Percentiles rank a stretch among this genome's conserved stretches.
phyloP scores from a whole-genome alignment of 2,797 vertebrate species.

The Diceros bicornis region DNA sequence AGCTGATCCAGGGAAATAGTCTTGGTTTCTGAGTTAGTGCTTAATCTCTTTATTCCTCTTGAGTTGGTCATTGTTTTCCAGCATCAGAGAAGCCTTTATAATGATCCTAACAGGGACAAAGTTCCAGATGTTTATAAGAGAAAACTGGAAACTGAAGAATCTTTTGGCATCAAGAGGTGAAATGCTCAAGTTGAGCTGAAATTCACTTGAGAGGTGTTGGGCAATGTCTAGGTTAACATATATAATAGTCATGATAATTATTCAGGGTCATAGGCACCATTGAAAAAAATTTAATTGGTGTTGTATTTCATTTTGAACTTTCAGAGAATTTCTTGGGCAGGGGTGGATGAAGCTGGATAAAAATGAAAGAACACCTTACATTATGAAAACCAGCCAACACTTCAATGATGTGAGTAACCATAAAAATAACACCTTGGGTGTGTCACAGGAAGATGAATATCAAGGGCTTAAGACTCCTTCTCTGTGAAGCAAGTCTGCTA shows the following conservation, averaged over 20 bases:
- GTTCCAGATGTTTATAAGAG: constrained; percentile 20
- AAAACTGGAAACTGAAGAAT: not conserved
- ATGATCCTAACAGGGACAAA: not conserved
- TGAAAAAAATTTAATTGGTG: not conserved
- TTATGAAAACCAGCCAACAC: constrained; percentile 98
- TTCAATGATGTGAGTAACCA: constrained; percentile 95
- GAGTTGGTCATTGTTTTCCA: not conserved
- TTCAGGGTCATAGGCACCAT: not conserved
- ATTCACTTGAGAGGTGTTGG: not conserved
- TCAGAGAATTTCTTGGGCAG: constrained; percentile 97
- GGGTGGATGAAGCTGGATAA: constrained; percentile 99
- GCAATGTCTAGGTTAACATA: not conserved
- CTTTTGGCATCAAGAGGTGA: not conserved
- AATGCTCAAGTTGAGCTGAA: not conserved
- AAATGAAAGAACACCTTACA: constrained; percentile 96
- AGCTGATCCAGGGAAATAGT: not conserved
- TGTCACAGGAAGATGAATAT: not conserved
- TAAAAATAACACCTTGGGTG: not conserved
- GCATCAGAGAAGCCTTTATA: not conserved
- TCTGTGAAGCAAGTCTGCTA: not conserved
- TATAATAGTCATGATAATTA: not conserved
- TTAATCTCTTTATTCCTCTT: not conserved
- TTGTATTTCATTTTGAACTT: constrained; percentile 67
- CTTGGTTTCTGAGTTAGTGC: not conserved
- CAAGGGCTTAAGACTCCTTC: not conserved